Conservation (phyloP, 2,888 invertebrate species). For the Crepidodera aurea region DNA sequence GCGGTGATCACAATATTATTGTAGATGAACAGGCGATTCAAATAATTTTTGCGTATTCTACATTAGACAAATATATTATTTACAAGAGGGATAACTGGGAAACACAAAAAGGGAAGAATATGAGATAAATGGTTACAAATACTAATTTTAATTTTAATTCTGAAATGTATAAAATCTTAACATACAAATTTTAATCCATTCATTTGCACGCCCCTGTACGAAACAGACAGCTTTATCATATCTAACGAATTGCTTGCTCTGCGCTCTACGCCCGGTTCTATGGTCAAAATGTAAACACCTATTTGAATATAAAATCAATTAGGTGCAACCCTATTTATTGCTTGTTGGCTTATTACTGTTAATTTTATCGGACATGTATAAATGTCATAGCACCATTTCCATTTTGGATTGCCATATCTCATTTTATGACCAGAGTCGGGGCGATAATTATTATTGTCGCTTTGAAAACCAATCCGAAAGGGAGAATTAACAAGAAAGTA, state of each 20-base stretch:
- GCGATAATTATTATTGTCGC: not conserved
- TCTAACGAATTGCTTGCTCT: constrained; percentile 59
- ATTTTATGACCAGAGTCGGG: constrained; percentile 13
- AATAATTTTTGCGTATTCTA: too few species aligned
- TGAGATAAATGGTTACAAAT: too few species aligned
- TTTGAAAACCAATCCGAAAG: too few species aligned
- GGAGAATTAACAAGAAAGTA: too few species aligned
- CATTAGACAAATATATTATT: too few species aligned
- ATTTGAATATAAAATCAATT: constrained; percentile 56
- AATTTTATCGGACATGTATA: constrained; percentile 32
- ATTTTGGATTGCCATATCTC: constrained; percentile 26
- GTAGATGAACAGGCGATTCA: too few species aligned
- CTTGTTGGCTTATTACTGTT: constrained; percentile 37
- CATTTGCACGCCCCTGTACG: constrained; percentile 3
- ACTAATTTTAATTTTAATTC: too few species aligned
- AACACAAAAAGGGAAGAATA: too few species aligned
- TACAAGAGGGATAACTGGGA: too few species aligned
- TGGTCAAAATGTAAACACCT: constrained; percentile 56
- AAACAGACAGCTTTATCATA: constrained; percentile 54
- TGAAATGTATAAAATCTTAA: too few species aligned
- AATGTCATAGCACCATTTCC: constrained; percentile 31
- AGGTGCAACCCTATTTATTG: constrained; percentile 42
- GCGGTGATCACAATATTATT: too few species aligned
- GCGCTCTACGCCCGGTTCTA: constrained; percentile 31
- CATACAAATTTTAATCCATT: too few species aligned